These are phyloP conservation scores for Calidris pygmaea DNA, from an alignment of 2,113 vertebrate genomes.

Conservation along the genomic window DNA sequence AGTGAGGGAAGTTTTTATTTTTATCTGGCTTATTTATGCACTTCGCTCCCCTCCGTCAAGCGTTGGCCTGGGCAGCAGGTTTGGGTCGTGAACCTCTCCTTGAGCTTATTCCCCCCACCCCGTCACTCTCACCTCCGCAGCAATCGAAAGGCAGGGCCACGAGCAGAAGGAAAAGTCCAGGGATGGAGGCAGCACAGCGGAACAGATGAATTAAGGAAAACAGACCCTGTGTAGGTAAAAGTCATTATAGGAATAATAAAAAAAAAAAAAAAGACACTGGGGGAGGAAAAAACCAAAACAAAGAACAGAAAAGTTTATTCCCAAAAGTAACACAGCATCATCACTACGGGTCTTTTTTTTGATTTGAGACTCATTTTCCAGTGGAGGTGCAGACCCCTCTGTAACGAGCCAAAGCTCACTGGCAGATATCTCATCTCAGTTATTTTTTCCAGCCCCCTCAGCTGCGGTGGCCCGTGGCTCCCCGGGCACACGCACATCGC, in stretches of 20 bases:
- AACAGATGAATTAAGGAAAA: neutral
- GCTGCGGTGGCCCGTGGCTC: neutral
- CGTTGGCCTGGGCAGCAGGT: neutral
- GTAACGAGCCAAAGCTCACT: accelerated
- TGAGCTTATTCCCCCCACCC: neutral
- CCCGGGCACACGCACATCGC: accelerated
- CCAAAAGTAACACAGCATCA: neutral
- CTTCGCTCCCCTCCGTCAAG: neutral
- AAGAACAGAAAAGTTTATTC: neutral
- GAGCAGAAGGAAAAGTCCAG: neutral
- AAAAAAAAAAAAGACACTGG: neutral
- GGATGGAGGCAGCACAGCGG: neutral
- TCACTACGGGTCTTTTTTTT: accelerated
- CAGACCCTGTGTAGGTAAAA: neutral
- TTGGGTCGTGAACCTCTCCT: neutral
- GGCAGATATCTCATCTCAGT: accelerated
- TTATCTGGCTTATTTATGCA: conserved; percentile 15
- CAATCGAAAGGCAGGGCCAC: accelerated
- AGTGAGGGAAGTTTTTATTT: conserved; percentile 57
- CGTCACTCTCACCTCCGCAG: neutral
- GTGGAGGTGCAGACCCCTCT: neutral
- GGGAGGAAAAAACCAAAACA: neutral
- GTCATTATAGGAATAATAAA: neutral
- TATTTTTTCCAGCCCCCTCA: neutral
- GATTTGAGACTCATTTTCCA: neutral